Evolutionary conservation across 2,113 vertebrate genomes (phyloP), one percentile per base, ranked within the genome.

Genomic region (Malurus melanocephalus): DNA sequence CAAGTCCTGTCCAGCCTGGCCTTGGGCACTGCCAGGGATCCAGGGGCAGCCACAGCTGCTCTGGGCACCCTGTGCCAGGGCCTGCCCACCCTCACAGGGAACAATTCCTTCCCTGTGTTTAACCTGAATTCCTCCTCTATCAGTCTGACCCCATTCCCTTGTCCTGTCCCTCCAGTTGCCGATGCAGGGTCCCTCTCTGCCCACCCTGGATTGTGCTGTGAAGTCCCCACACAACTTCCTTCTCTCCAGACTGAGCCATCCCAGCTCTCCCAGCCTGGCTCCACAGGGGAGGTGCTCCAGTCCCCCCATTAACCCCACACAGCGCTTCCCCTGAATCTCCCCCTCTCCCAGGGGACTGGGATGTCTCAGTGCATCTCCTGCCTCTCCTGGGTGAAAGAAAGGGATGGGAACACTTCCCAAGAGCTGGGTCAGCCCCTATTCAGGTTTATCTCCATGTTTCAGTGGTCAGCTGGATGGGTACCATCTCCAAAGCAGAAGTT

Each of bases 261-360:
- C 52, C 68, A 59, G 3, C 10, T 66, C 6, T 52, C 60, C 30
- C 53, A 80, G 45, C 23, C 68, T 21, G 38, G 9, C 3, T 73
- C 27, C 76, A 14, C 5, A 19, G 32, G 52, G 45, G 7, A 65
- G 22, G 10, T 20, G 45, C 60, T n/a, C 67, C 60, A 28, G 28
- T 9, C 5, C 52, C 32, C 27, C 20, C 60, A 6, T 11, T 14
- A 16, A 6, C 52, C 40, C 17, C n/a, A 7, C 1, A 0, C n/a
- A 46, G 40, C 13, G 6, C 9, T 35, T 89, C 14, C 16, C 23
- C 10, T 3, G 35, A 35, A 22, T 5, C 2, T 61, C 68, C 33
- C 40, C 52, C 30, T 67, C 13, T 42, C 74, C 17, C 32, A 11
- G 3, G 6, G 23, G 9, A 11, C 8, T 72, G 75, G 35, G 71